Evolutionary conservation across 2,797 vertebrate genomes (phyloP).

Genomic region (Australoheros facetus): DNA sequence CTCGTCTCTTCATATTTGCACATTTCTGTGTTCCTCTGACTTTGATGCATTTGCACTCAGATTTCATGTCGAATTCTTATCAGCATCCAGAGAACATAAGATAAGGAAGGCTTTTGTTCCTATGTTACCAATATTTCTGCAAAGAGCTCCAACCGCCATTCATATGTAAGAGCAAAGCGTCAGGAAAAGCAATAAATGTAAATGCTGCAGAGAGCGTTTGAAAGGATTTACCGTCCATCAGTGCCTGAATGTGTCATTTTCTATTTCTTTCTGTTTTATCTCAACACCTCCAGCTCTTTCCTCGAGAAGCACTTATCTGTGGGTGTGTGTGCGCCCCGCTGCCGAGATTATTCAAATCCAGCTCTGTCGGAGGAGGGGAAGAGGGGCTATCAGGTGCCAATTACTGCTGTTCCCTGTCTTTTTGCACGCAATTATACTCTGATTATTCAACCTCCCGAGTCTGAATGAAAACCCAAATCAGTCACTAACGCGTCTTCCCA

Average conservation of each 20-base stretch:
- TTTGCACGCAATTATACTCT: constrained; percentile 55
- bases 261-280: constrained; percentile 10
- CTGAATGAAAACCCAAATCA: constrained; percentile 58
- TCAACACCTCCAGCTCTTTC: constrained; percentile 31
- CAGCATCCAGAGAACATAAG: neutral
- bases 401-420: constrained; percentile 55
- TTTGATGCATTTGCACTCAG: neutral
- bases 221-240: constrained; percentile 15
- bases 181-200: neutral
- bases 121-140: neutral
- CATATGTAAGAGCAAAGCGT: neutral
- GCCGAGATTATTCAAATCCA: constrained; percentile 54
- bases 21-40: neutral
- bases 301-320: constrained; percentile 40
- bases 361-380: constrained; percentile 32
- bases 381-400: constrained; percentile 60
- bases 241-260: constrained; percentile 15
- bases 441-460: constrained; percentile 57
- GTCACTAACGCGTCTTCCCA: constrained; percentile 23
- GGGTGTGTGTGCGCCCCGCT: constrained; percentile 15
- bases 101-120: neutral
- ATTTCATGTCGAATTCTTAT: neutral
- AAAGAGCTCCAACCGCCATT: neutral
- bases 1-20: neutral
- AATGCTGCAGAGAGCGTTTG: neutral